Evolutionary conservation across 2,113 vertebrate genomes (phyloP), one percentile per base, ranked within the genome.

Genomic region (Beaufortia kweichowensis): DNA sequence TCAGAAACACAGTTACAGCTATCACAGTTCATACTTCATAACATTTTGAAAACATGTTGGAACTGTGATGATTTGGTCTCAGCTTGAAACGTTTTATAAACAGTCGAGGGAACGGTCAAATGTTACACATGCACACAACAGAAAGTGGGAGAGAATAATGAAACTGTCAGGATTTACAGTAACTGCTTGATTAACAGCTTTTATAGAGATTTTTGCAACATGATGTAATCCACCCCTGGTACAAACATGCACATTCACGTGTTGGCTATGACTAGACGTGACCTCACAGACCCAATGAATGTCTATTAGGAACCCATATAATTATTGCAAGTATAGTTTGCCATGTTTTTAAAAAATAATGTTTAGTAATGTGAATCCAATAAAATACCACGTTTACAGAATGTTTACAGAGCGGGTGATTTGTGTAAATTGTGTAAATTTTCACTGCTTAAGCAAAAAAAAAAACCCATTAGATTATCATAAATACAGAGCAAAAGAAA

Each of bases 401-500:
- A 31, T 11, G 21, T 57, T 43, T 28, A 3, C 57, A 59, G 4
- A 5, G n/a, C 69, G 35, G 23, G 21, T 14, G n/a, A n/a, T n/a
- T n/a, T n/a, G n/a, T n/a, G n/a, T n/a, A n/a, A n/a, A 26, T 41
- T 41, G 21, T 66, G 4, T 48, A 62, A 50, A 39, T 33, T 33
- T 53, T 28, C 28, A 59, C 53, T 29, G 28, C 33, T 60, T n/a
- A 64, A 35, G 24, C 33, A 75, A 80, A 48, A 46, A 70, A 23
- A 72, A 6, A n/a, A 17, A 29, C 31, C 21, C 28, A 28, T 60
- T 17, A 72, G 7, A 69, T 21, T 56, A 53, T 26, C 8, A 35
- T 78, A 69, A 59, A 43, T 31, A 31, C 29, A 79, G 60, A 77
- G 80, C 76, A 26, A 80, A 67, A 75, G 64, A 76, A 86, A 82